Percentiles rank a stretch among this genome's conserved stretches.
Evolutionary conservation across 2,797 vertebrate genomes (phyloP).

Genomic region (Gymnoscopelus braueri): DNA sequence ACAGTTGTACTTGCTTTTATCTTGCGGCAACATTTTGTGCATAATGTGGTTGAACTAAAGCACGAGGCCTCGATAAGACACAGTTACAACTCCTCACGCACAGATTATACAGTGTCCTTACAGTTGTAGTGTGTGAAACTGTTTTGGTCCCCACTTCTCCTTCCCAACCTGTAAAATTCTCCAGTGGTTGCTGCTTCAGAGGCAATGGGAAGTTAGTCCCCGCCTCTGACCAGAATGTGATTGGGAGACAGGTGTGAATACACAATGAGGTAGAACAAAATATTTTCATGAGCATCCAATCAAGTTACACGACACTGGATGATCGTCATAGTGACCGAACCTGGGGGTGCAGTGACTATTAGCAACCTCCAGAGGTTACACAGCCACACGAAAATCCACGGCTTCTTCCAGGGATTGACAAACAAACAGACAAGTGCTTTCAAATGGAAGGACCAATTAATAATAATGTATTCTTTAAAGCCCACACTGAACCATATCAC

Average conservation of each 20-base stretch:
- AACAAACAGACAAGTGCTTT: conserved; percentile 33
- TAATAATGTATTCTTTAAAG: too few species aligned
- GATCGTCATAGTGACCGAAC: neutral
- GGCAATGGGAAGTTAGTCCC: conserved; percentile 21
- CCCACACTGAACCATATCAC: conserved; percentile 36
- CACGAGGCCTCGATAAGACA: conserved; percentile 29
- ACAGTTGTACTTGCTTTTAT: conserved; percentile 28
- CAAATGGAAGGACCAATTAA: conserved; percentile 42
- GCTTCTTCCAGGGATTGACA: conserved; percentile 15
- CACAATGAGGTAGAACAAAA: conserved; percentile 78
- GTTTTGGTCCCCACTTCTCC: conserved; percentile 21
- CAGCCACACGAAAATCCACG: neutral
- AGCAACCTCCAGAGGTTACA: conserved; percentile 47
- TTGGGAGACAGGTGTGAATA: conserved; percentile 44
- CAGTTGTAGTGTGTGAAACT: conserved; percentile 33
- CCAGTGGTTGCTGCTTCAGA: conserved; percentile 17
- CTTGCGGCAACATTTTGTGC: conserved; percentile 43
- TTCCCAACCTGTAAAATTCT: conserved; percentile 10
- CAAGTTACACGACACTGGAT: conserved; percentile 31
- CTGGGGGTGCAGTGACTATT: conserved; percentile 32
- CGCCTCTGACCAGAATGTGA: conserved; percentile 32
- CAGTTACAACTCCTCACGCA: conserved; percentile 30
- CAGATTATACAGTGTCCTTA: conserved; percentile 27
- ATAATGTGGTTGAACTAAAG: conserved; percentile 33
- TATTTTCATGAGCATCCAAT: conserved; percentile 61